Evolutionary conservation across 2,797 vertebrate genomes (phyloP), one percentile per base, ranked within the genome.

Genomic region (Hypotaenidia philippensis): DNA sequence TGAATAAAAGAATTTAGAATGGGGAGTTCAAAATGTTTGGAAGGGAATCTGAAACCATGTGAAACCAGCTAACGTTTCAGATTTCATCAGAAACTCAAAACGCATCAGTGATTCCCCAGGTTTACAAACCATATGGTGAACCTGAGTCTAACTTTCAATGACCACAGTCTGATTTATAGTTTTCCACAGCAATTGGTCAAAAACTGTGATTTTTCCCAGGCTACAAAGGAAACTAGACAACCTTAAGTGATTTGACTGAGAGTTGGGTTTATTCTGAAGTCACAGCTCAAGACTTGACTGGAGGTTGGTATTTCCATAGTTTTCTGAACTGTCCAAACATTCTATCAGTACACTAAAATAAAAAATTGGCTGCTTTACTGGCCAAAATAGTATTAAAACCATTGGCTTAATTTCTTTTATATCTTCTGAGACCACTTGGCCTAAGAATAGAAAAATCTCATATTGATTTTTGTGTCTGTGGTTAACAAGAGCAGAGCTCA

Each of bases 61-160:
- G 92, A 96, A 96, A 93, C 76, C 40, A 88, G 89, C 92, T 65
- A 88, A 94, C 2, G 83, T 49, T 97, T 95, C 87, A 84, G 89
- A 72, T 95, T 96, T 95, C 95, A 89, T 84, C 80, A 95, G 84
- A 63, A 95, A 86, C 91, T 93, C 77, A 76, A 90, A 97, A 94
- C 2, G 18, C 90, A 83, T 88, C 94, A 93, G 79, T 63, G 94
- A 85, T 96, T 96, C 79, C 64, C 59, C 87, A 94, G 92, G 87
- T 96, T 96, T 96, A 84, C 91, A 92, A 95, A 94, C 94, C 92
- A 95, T 91, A 96, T 95, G 94, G 94, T 91, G 94, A 93, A 93
- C 85, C 89, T 88, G 91, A 91, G 76, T 65, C 82, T 81, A 78
- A 71, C 76, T 89, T 94, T 92, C 89, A 93, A 45, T 94, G 89